These are phyloP conservation scores for Syrista parreyssii DNA, from an alignment of 2,888 invertebrate species.

Conservation along the genomic window DNA sequence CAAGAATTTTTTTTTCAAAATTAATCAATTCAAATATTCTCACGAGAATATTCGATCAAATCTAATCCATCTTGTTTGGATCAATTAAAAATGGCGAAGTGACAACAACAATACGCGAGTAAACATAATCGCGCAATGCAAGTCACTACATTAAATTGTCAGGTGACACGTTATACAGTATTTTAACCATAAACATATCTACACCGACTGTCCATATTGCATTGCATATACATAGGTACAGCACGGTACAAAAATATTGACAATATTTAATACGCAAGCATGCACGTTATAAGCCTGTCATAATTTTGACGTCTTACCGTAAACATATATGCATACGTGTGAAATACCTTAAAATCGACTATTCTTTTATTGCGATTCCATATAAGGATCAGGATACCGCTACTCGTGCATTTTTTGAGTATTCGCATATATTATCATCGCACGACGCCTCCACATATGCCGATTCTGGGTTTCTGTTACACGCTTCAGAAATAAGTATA, in stretches of 20 bases:
- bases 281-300: not conserved
- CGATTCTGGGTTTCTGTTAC: conserved; percentile 24
- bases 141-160: not conserved
- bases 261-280: not conserved
- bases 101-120: not conserved
- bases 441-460: conserved; percentile 8
- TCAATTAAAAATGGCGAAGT: not conserved
- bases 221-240: not conserved
- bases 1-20: not conserved
- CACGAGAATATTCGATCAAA: not conserved
- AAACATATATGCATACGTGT: not conserved
- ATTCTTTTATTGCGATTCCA: not conserved
- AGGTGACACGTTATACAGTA: not conserved
- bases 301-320: not conserved
- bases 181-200: not conserved
- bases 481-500: conserved; percentile 11
- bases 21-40: not conserved
- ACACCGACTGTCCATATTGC: not conserved
- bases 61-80: not conserved
- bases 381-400: not conserved
- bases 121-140: not conserved
- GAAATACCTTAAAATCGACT: not conserved
- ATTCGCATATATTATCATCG: not conserved
- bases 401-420: not conserved
- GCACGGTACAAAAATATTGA: not conserved